phyloP scores from a whole-genome alignment of 2,113 vertebrate genomes.

The Mastomys natalensis region DNA sequence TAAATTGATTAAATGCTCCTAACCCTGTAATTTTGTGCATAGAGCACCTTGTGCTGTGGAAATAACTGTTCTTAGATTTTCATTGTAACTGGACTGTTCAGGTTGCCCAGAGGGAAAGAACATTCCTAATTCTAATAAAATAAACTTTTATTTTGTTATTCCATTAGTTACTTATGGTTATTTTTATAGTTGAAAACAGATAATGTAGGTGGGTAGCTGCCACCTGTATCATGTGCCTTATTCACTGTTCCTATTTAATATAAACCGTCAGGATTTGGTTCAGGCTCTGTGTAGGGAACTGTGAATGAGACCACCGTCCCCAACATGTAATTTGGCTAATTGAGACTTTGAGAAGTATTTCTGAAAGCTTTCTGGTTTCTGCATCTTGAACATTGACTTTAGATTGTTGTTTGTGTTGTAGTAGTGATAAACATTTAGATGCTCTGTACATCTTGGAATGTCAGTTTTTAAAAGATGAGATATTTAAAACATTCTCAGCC shows the following conservation, averaged over 20 bases:
- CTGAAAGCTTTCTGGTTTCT: slow-evolving; percentile 21
- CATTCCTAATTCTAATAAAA: slow-evolving; percentile 85
- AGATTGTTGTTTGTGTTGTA: slow-evolving; percentile 40
- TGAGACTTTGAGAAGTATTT: slow-evolving; percentile 39
- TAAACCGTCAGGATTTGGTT: slow-evolving; percentile 62
- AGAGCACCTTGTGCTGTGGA: slow-evolving; percentile 84
- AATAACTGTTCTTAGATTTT: slow-evolving; percentile 86
- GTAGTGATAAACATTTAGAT: background rate
- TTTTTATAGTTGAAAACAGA: slow-evolving; percentile 65
- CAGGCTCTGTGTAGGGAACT: slow-evolving; percentile 63
- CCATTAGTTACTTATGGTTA: slow-evolving; percentile 76
- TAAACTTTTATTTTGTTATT: slow-evolving; percentile 84
- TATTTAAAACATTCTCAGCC: slow-evolving; percentile 44
- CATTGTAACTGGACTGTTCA: slow-evolving; percentile 87
- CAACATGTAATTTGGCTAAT: slow-evolving; percentile 38
- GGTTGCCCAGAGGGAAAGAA: slow-evolving; percentile 85
- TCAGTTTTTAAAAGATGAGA: background rate
- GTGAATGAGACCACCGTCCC: slow-evolving; percentile 72
- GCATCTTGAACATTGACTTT: slow-evolving; percentile 30
- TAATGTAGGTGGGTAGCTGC: slow-evolving; percentile 50
- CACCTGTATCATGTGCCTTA: slow-evolving; percentile 64
- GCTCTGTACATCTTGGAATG: background rate
- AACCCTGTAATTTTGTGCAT: slow-evolving; percentile 82
- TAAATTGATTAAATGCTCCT: slow-evolving; percentile 81
- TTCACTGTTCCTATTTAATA: slow-evolving; percentile 74